Conservation (phyloP, 2,113 vertebrate genomes). For the Gadus macrocephalus region DNA sequence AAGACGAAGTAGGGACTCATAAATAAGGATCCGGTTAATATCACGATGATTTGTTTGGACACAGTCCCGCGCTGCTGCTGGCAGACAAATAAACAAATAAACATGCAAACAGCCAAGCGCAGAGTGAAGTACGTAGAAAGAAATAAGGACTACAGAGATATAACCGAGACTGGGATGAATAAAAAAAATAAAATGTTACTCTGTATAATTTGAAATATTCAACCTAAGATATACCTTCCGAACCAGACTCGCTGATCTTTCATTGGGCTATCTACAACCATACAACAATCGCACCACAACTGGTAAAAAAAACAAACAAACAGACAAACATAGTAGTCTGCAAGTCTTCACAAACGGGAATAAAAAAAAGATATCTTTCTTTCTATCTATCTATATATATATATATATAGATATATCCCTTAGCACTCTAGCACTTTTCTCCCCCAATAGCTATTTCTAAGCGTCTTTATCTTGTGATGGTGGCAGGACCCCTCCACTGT, state of each 20-base stretch:
- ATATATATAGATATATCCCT: constrained; percentile 42
- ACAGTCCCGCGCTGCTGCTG: constrained; percentile 62
- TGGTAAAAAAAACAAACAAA: background rate
- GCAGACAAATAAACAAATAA: constrained; percentile 52
- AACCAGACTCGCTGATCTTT: background rate
- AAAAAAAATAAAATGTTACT: no score
- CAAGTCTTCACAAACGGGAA: constrained; percentile 12
- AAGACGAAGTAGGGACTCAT: constrained; percentile 53
- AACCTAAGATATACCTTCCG: background rate
- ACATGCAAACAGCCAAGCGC: background rate
- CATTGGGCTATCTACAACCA: background rate
- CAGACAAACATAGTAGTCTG: background rate
- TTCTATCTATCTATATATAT: constrained; percentile 30
- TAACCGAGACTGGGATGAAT: background rate
- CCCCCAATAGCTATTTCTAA: constrained; percentile 35
- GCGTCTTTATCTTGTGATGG: constrained; percentile 23
- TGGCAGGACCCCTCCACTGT: constrained; percentile 28
- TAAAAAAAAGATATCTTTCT: constrained; percentile 7
- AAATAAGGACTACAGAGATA: background rate
- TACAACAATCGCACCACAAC: background rate
- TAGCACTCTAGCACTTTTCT: constrained; percentile 16
- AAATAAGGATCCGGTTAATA: constrained; percentile 69
- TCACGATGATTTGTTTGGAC: constrained; percentile 70
- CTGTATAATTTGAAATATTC: background rate
- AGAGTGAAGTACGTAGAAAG: background rate